Conservation (phyloP, 2,888 invertebrate genomes). For the Glyphotaelius pellucidus region DNA sequence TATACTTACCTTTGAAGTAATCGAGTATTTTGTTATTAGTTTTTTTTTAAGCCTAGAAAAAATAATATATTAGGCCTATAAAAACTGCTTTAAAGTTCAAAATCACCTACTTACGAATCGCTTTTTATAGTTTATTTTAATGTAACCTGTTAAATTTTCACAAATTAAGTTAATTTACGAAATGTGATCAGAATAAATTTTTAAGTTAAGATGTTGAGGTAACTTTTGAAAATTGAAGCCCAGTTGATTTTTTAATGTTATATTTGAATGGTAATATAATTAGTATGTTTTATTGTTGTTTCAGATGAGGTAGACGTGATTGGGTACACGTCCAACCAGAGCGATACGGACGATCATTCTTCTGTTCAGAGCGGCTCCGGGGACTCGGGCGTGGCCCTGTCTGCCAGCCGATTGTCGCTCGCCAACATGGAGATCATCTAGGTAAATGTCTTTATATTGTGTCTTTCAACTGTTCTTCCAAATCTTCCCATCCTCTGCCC, state of each 20-base stretch:
- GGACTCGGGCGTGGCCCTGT: conserved; percentile 85
- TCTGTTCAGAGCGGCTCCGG: conserved; percentile 82
- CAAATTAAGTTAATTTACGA: no score
- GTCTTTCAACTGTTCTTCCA: neutral
- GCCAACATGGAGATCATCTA: conserved; percentile 78
- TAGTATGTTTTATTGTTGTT: neutral
- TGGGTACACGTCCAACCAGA: conserved; percentile 90
- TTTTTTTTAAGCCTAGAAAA: no score
- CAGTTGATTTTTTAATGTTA: neutral
- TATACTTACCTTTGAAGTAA: no score
- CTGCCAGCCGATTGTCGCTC: conserved; percentile 81
- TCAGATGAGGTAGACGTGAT: conserved; percentile 92
- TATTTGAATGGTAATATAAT: neutral
- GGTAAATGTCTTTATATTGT: conserved; percentile 62
- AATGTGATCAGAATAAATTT: no score
- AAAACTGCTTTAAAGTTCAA: no score
- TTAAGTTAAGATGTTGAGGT: no score
- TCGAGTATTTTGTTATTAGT: no score
- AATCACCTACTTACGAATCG: no score
- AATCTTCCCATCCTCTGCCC: no score
- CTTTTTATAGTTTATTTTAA: no score
- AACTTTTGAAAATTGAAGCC: neutral
- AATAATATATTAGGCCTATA: no score
- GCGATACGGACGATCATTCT: conserved; percentile 89
- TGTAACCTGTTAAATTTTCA: no score